These are phyloP conservation scores for Xiphorhynchus erythropygius DNA, from an alignment of 2,797 vertebrate genomes.

Conservation along the genomic window DNA sequence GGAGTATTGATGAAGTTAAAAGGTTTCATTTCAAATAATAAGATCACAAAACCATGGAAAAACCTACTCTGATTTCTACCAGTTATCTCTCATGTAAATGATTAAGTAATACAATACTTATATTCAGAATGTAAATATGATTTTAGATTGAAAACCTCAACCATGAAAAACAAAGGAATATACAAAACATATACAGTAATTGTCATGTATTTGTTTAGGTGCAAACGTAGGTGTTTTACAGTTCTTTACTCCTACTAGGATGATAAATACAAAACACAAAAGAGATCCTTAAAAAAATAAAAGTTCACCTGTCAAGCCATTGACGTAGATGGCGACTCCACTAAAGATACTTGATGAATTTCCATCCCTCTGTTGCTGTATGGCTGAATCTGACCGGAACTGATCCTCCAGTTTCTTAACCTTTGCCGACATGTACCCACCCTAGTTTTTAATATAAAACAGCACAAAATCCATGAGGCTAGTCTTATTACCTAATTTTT, in stretches of 20 bases:
- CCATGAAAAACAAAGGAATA: not conserved
- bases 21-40: not conserved
- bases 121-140: not conserved
- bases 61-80: not conserved
- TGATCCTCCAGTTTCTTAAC: slow-evolving; percentile 93
- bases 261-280: not conserved
- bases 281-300: not conserved
- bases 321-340: slow-evolving; percentile 95
- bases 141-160: not conserved
- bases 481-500: not conserved
- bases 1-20: not conserved
- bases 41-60: not conserved
- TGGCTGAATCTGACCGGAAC: slow-evolving; percentile 86
- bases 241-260: not conserved
- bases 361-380: slow-evolving; percentile 86
- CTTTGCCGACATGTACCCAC: slow-evolving; percentile 97
- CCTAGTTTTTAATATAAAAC: slow-evolving; percentile 77
- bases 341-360: slow-evolving; percentile 87
- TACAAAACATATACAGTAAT: not conserved
- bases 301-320: slow-evolving; percentile 92
- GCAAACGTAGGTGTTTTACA: not conserved
- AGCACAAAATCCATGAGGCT: not conserved
- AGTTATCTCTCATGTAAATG: not conserved
- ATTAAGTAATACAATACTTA: not conserved
- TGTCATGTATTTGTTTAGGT: not conserved